Percentiles rank a stretch among this genome's conserved stretches.
Conservation (phyloP, 1,140 invertebrate genomes). For the Babylonia areolata region DNA sequence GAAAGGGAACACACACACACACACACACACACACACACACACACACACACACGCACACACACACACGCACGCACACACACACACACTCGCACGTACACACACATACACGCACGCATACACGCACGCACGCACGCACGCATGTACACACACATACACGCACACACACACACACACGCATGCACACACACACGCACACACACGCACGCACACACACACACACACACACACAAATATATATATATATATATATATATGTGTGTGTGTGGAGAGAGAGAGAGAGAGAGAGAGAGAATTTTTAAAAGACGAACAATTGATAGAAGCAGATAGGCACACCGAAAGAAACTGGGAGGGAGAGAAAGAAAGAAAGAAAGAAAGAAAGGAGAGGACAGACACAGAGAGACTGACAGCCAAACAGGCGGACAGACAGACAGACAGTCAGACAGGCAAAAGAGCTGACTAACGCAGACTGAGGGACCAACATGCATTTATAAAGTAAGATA, state of each 20-base stretch:
- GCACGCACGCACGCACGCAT: not conserved
- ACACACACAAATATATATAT: too few relatives aligned
- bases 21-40: not conserved
- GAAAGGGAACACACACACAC: too few relatives aligned
- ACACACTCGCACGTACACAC: not conserved
- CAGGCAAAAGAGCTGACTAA: not conserved
- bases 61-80: not conserved
- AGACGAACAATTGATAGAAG: too few relatives aligned
- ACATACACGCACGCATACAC: not conserved
- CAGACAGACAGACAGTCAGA: not conserved
- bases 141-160: too few relatives aligned
- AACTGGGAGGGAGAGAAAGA: not conserved
- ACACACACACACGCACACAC: not conserved
- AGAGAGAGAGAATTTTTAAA: not conserved
- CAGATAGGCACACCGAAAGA: too few relatives aligned
- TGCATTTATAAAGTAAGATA: too few relatives aligned
- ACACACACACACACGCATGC: too few relatives aligned
- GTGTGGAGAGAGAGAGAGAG: slow-evolving; percentile 5
- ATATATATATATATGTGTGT: too few relatives aligned
- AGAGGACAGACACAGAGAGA: not conserved
- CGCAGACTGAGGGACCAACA: too few relatives aligned
- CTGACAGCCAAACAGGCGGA: not conserved
- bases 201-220: too few relatives aligned
- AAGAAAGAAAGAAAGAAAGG: not conserved
- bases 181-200: too few relatives aligned